Percentiles rank a stretch among this genome's conserved stretches.
phyloP scores from a whole-genome alignment of 2,797 vertebrate species.

The Gymnoscopelus microlampas region DNA sequence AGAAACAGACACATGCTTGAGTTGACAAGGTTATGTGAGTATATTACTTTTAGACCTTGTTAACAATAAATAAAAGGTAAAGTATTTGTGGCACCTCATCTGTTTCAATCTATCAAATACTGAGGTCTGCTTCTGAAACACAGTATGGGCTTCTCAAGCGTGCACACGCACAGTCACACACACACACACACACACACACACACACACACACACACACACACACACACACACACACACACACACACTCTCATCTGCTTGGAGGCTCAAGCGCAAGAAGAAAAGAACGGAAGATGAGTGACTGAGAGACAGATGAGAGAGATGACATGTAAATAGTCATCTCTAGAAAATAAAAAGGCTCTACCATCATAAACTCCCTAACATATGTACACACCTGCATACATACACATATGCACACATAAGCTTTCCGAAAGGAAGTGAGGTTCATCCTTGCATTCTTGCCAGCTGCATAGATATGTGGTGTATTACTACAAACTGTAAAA shows the following conservation, averaged over 20 bases:
- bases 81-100: too few relatives aligned
- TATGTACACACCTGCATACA: neutral
- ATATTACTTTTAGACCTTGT: neutral
- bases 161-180: neutral
- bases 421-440: too few relatives aligned
- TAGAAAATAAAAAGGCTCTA: too few relatives aligned
- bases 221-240: constrained; percentile 1
- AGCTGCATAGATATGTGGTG: constrained; percentile 25
- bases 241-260: neutral
- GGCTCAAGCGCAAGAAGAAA: too few relatives aligned
- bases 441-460: constrained; percentile 14
- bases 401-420: neutral
- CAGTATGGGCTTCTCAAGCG: too few relatives aligned
- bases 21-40: neutral
- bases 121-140: too few relatives aligned
- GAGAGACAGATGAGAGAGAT: too few relatives aligned
- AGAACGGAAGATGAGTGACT: too few relatives aligned
- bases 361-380: constrained; percentile 1
- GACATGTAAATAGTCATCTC: too few relatives aligned
- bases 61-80: too few relatives aligned
- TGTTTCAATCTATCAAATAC: too few relatives aligned
- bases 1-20: neutral
- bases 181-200: neutral
- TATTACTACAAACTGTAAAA: constrained; percentile 20
- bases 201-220: constrained; percentile 6